Conservation (phyloP, 2,888 invertebrate genomes). For the Polyploca ridens region DNA sequence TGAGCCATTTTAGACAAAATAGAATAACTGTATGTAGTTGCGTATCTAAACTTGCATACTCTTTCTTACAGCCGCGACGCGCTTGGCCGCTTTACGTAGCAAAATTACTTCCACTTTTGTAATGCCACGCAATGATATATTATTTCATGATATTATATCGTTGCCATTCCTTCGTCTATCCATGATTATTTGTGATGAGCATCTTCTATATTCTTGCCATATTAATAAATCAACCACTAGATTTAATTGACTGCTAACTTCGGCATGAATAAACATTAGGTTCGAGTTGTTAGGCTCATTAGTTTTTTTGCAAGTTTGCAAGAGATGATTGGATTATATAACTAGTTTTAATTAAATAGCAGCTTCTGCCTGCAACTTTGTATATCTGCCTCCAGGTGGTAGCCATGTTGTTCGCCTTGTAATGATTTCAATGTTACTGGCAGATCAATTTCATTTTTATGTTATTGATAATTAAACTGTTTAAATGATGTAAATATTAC, state of each 20-base stretch:
- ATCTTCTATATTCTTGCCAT: neutral
- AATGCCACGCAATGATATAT: conserved; percentile 59
- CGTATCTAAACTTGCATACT: conserved; percentile 27
- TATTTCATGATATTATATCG: conserved; percentile 45
- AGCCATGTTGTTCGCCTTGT: neutral
- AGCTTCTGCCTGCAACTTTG: neutral
- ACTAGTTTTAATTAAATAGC: neutral
- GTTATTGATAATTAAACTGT: neutral
- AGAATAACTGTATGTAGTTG: neutral
- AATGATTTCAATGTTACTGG: too few relatives aligned
- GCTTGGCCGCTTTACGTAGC: conserved; percentile 58
- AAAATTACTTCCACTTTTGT: conserved; percentile 62
- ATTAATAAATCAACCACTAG: neutral
- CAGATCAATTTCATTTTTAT: too few relatives aligned
- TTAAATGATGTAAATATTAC: neutral
- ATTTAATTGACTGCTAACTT: neutral
- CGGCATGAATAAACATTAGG: neutral
- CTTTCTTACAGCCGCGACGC: conserved; percentile 45
- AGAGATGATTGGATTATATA: neutral
- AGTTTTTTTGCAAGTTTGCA: neutral
- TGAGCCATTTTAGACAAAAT: too few relatives aligned
- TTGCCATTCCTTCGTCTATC: conserved; percentile 11
- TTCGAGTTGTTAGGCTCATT: neutral
- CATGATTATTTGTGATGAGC: neutral
- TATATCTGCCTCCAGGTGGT: too few relatives aligned